phyloP scores from a whole-genome alignment of 2,797 vertebrate species.

The Loris lydekkerianus region DNA sequence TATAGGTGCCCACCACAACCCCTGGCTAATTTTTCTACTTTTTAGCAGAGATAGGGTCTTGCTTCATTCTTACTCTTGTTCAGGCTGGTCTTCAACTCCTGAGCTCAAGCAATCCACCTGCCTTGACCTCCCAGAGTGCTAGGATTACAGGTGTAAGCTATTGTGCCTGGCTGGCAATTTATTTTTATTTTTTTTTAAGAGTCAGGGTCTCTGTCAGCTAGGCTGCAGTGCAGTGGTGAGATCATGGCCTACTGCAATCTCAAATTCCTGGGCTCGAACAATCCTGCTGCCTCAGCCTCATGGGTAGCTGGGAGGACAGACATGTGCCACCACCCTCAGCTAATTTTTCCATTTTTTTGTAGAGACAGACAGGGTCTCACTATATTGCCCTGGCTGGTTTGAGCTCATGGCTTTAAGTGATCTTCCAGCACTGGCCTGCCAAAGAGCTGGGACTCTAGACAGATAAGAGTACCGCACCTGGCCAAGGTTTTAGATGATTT shows the following conservation, averaged over 20 bases:
- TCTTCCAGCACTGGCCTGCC: fast-evolving
- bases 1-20: too few relatives aligned
- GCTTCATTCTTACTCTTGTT: too few relatives aligned
- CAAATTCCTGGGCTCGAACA: not conserved
- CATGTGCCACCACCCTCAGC: fast-evolving
- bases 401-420: too few relatives aligned
- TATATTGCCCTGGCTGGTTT: not conserved
- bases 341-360: not conserved
- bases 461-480: fast-evolving
- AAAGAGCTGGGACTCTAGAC: not conserved
- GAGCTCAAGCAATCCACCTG: too few relatives aligned
- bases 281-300: not conserved
- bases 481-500: not conserved
- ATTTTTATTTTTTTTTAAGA: not conserved
- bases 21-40: too few relatives aligned
- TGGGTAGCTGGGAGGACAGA: not conserved
- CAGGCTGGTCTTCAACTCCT: too few relatives aligned
- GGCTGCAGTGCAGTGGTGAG: fast-evolving
- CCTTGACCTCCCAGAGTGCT: too few relatives aligned
- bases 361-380: not conserved
- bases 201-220: not conserved
- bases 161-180: too few relatives aligned
- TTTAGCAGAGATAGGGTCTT: too few relatives aligned
- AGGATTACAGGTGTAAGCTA: too few relatives aligned
- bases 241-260: not conserved